phyloP scores from a whole-genome alignment of 2,113 vertebrate species.

The Catharus bicknelli region DNA sequence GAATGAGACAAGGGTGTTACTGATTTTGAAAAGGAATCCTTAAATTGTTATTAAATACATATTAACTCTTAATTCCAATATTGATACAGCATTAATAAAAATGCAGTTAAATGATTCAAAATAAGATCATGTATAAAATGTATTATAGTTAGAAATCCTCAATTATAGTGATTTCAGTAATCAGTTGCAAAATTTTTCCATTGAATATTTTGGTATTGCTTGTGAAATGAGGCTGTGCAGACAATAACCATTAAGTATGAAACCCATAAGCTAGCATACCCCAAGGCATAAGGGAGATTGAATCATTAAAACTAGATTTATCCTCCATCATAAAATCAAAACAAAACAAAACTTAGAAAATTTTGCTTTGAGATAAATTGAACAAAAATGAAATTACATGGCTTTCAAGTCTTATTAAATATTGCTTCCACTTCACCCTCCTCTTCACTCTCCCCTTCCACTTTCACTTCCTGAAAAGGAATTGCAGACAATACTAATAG shows the following conservation, averaged over 20 bases:
- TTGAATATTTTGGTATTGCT: slow-evolving; percentile 26
- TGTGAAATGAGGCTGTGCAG: slow-evolving; percentile 42
- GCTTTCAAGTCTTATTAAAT: neutral
- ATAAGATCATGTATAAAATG: neutral
- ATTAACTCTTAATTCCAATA: neutral
- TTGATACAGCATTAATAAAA: neutral
- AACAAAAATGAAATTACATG: neutral
- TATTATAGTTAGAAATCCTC: neutral
- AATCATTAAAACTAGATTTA: slow-evolving; percentile 59
- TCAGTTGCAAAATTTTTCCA: slow-evolving; percentile 38
- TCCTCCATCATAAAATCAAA: neutral
- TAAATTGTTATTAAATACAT: neutral
- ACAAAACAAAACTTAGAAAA: neutral
- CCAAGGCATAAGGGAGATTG: slow-evolving; percentile 13
- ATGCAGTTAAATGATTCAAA: neutral
- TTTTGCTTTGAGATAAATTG: slow-evolving; percentile 7
- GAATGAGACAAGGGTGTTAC: neutral
- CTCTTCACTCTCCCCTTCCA: neutral
- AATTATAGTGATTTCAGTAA: slow-evolving; percentile 27
- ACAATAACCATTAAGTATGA: slow-evolving; percentile 31
- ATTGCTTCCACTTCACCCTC: neutral
- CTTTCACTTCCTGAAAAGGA: neutral
- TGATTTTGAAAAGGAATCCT: neutral
- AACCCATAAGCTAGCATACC: neutral
- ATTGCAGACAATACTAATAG: neutral